Conservation (phyloP, 2,113 vertebrate species). For the Protobothrops mucrosquamatus region DNA sequence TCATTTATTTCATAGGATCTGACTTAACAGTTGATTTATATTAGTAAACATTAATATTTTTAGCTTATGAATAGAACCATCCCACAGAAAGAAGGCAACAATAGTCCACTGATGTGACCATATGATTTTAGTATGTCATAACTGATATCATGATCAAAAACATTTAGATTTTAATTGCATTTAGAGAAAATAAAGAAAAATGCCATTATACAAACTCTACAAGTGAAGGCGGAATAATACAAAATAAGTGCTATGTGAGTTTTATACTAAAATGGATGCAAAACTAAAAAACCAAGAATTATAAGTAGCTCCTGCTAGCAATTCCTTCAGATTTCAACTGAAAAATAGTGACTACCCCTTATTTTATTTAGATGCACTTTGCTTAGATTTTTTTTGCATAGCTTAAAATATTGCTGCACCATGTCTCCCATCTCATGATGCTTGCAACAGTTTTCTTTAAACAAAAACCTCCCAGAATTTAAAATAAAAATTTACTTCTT, state of each 20-base stretch:
- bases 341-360: slow-evolving; percentile 51
- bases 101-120: slow-evolving; percentile 52
- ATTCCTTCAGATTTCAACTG: slow-evolving; percentile 60
- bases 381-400: slow-evolving; percentile 63
- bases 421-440: slow-evolving; percentile 59
- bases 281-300: slow-evolving; percentile 63
- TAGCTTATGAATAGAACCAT: slow-evolving; percentile 3
- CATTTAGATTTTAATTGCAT: slow-evolving; percentile 74
- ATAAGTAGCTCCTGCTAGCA: slow-evolving; percentile 59
- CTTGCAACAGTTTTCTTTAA: slow-evolving; percentile 52
- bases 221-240: slow-evolving; percentile 70
- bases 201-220: slow-evolving; percentile 73
- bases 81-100: slow-evolving; percentile 46
- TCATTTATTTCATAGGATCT: background rate
- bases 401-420: slow-evolving; percentile 69
- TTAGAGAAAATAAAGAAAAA: slow-evolving; percentile 68
- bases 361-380: slow-evolving; percentile 53
- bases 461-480: slow-evolving; percentile 32
- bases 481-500: slow-evolving; percentile 56
- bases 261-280: slow-evolving; percentile 58
- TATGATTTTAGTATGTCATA: slow-evolving; percentile 49
- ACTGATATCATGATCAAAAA: slow-evolving; percentile 66
- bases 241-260: slow-evolving; percentile 67
- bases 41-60: background rate
- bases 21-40: background rate